Evolutionary conservation across 2,113 vertebrate genomes (phyloP).

Genomic region (Planiliza haematocheilus): DNA sequence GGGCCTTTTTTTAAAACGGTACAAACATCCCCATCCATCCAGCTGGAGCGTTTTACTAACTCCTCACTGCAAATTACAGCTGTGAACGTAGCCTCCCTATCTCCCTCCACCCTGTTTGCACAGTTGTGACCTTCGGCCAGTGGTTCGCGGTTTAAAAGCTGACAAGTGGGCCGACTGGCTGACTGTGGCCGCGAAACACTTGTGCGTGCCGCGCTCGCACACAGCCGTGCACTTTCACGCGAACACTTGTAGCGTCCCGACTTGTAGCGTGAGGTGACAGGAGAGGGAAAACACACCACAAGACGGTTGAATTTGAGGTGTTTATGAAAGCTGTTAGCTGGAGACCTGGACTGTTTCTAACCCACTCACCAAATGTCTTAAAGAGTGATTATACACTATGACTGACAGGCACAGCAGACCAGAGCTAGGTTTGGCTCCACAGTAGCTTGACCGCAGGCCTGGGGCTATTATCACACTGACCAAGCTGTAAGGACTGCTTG

Average conservation of each 20-base stretch:
- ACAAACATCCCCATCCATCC: conserved; percentile 22
- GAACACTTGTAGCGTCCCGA: conserved; percentile 10
- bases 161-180: conserved; percentile 68
- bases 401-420: conserved; percentile 55
- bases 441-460: conserved; percentile 60
- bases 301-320: conserved; percentile 50
- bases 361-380: conserved; percentile 30
- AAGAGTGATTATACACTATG: conserved; percentile 32
- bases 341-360: conserved; percentile 45
- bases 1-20: conserved; percentile 28
- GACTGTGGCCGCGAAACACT: conserved; percentile 67
- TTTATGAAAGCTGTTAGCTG: conserved; percentile 63
- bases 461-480: conserved; percentile 66
- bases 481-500: conserved; percentile 35
- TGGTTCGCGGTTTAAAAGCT: conserved; percentile 66
- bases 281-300: conserved; percentile 44
- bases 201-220: not conserved
- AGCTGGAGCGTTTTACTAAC: conserved; percentile 28
- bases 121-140: conserved; percentile 47
- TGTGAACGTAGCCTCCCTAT: conserved; percentile 10
- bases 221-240: conserved; percentile 7
- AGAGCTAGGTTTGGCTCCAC: conserved; percentile 44
- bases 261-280: conserved; percentile 56
- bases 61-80: conserved; percentile 45
- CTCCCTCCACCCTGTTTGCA: conserved; percentile 28